A percentile compares a stretch with the other conserved stretches of the same genome.
phyloP scores from a whole-genome alignment of 2,888 invertebrate genomes.

The Epistrophe grossulariae region DNA sequence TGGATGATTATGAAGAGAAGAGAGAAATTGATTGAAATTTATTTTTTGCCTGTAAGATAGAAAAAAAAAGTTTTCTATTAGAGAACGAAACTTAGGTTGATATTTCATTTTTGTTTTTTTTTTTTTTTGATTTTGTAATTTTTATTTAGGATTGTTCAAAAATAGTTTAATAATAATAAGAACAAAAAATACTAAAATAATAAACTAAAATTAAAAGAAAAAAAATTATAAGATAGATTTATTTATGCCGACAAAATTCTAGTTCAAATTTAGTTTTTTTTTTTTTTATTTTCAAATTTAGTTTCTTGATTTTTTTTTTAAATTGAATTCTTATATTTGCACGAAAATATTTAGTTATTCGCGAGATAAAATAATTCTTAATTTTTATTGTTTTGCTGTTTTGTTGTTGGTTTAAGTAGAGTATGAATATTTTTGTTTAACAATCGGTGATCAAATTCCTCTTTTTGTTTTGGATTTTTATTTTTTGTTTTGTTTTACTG shows the following conservation, averaged over 20 bases:
- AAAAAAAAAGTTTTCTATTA: constrained; percentile 74
- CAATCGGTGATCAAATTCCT: constrained; percentile 75
- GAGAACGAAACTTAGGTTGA: constrained; percentile 71
- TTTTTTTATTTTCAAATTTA: constrained; percentile 41
- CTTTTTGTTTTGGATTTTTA: constrained; percentile 54
- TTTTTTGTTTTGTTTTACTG: constrained; percentile 3
- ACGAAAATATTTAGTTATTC: constrained; percentile 68
- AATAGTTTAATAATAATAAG: constrained; percentile 46
- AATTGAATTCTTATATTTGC: constrained; percentile 52
- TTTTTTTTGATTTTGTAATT: constrained; percentile 25
- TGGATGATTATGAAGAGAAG: constrained; percentile 76
- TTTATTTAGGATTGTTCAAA: constrained; percentile 30
- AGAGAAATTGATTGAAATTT: constrained; percentile 75
- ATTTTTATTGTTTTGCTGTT: constrained; percentile 9
- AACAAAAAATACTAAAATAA: constrained; percentile 34
- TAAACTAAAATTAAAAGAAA: constrained; percentile 44
- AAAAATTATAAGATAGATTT: constrained; percentile 43
- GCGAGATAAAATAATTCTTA: constrained; percentile 22
- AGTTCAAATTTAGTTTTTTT: constrained; percentile 61
- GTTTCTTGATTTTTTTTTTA: not conserved
- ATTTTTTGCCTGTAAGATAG: constrained; percentile 76
- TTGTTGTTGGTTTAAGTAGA: constrained; percentile 19
- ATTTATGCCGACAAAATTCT: constrained; percentile 76
- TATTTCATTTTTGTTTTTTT: constrained; percentile 49
- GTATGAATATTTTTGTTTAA: constrained; percentile 27